Evolutionary conservation across 2,113 vertebrate genomes (phyloP).

Genomic region (Brachyhypopomus gauderio): DNA sequence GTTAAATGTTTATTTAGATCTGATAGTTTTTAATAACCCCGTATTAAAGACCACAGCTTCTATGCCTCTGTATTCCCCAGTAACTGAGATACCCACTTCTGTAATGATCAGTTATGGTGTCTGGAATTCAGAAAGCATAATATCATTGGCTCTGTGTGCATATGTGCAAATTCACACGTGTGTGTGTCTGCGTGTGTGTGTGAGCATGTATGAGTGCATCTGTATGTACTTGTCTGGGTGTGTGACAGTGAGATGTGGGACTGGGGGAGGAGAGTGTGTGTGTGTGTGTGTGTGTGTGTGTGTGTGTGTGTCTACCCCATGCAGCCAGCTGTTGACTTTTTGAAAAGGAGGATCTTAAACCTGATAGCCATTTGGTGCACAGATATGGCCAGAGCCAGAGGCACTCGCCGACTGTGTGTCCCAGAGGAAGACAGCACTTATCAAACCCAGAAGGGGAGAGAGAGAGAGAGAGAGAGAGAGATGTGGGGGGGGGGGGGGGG

Average conservation of each 20-base stretch:
- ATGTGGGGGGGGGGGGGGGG: neutral
- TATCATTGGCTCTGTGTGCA: no score
- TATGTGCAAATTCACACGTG: neutral
- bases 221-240: neutral
- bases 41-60: no score
- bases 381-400: constrained; percentile 54
- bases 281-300: neutral
- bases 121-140: no score
- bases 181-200: neutral
- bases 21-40: neutral
- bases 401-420: constrained; percentile 58
- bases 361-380: constrained; percentile 63
- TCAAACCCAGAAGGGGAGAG: constrained; percentile 45
- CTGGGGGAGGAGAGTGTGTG: constrained; percentile 22
- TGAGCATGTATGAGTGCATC: neutral
- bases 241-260: constrained; percentile 41
- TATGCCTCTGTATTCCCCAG: no score
- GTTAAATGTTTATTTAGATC: constrained; percentile 3
- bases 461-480: neutral
- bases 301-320: constrained; percentile 53
- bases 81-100: no score
- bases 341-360: constrained; percentile 68
- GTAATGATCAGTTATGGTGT: no score
- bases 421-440: constrained; percentile 66
- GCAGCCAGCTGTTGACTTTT: constrained; percentile 72